Evolutionary conservation across 2,888 invertebrate genomes (phyloP).

Genomic region (Euplexia lucipara): DNA sequence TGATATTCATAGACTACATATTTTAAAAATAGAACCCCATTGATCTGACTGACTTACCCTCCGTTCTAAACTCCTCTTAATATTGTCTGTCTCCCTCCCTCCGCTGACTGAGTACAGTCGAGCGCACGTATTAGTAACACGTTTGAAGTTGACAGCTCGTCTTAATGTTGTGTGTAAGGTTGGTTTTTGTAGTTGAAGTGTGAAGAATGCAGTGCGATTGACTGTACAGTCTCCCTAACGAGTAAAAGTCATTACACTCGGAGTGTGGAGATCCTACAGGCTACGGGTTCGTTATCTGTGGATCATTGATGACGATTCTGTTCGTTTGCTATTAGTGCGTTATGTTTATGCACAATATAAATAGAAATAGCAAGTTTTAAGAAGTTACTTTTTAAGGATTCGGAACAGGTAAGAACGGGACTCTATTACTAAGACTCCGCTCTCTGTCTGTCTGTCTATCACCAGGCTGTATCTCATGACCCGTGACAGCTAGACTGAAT

Average conservation of each 20-base stretch:
- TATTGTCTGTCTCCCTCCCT: constrained; percentile 40
- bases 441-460: no score
- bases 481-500: no score
- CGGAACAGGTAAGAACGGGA: no score
- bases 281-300: constrained; percentile 51
- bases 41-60: constrained; percentile 47
- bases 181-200: background rate
- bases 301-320: constrained; percentile 32
- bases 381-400: background rate
- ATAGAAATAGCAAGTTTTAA: background rate
- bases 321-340: constrained; percentile 8
- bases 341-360: constrained; percentile 18
- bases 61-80: constrained; percentile 52
- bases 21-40: constrained; percentile 43
- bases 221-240: constrained; percentile 51
- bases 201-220: background rate
- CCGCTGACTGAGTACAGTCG: background rate
- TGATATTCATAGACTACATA: no score
- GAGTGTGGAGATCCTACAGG: constrained; percentile 32
- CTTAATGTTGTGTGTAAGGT: background rate
- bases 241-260: constrained; percentile 58
- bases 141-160: background rate
- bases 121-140: background rate
- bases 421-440: no score
- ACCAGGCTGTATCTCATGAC: no score